phyloP scores from a whole-genome alignment of 2,888 invertebrate species.

The Caenorhabditis japonica region DNA sequence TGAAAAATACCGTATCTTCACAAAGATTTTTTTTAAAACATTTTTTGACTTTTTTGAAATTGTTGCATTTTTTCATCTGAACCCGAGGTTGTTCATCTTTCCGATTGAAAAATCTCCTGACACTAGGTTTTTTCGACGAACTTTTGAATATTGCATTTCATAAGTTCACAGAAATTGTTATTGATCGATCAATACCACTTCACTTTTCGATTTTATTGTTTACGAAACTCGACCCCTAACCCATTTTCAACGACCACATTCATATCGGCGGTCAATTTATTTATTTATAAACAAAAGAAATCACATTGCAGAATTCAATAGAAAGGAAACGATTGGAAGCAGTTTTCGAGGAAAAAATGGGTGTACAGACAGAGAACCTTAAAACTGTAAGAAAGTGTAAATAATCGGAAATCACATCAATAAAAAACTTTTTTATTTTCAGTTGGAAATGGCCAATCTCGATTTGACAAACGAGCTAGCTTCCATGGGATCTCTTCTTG shows the following conservation, averaged over 20 bases:
- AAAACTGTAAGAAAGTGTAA: conserved; percentile 40
- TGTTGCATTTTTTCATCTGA: too few relatives aligned
- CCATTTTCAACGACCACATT: neutral
- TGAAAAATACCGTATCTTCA: too few relatives aligned
- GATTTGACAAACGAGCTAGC: conserved; percentile 63
- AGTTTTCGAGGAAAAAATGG: conserved; percentile 55
- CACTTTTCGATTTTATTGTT: conserved; percentile 2
- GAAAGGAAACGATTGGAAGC: conserved; percentile 55
- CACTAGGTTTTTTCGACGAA: too few relatives aligned
- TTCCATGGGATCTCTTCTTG: conserved; percentile 55
- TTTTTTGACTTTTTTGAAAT: too few relatives aligned
- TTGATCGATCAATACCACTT: too few relatives aligned
- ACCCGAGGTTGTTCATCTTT: too few relatives aligned
- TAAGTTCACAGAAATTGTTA: too few relatives aligned
- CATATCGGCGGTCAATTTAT: too few relatives aligned
- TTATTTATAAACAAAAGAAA: conserved; percentile 11
- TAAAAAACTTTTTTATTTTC: conserved; percentile 3
- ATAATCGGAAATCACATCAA: neutral
- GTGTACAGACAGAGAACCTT: conserved; percentile 45
- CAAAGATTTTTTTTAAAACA: too few relatives aligned
- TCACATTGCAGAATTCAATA: conserved; percentile 42
- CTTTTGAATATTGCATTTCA: too few relatives aligned
- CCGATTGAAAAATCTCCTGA: too few relatives aligned
- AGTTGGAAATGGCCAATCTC: conserved; percentile 57
- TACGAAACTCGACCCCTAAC: conserved; percentile 1